Evolutionary conservation across 2,797 vertebrate genomes (phyloP).

Genomic region (Premnoplex brunnescens): DNA sequence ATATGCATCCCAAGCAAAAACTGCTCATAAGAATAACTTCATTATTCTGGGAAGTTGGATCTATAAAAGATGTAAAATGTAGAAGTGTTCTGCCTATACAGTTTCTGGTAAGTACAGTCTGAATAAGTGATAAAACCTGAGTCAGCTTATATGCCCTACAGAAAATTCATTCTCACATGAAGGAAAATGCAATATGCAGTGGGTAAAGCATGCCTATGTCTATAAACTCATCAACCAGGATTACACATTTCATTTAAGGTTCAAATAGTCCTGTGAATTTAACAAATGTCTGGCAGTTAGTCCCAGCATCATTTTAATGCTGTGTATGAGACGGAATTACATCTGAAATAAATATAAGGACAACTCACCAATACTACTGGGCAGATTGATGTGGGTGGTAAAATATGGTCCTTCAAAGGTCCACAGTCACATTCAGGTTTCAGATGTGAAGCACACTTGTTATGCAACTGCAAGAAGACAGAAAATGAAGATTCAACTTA

Average conservation of each 20-base stretch:
- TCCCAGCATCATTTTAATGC: neutral
- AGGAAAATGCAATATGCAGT: constrained; percentile 21
- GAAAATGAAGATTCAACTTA: neutral
- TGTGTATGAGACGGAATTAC: neutral
- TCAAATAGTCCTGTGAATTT: neutral
- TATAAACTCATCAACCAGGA: neutral
- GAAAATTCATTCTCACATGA: constrained; percentile 39
- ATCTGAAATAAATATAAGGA: neutral
- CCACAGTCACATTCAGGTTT: constrained; percentile 95
- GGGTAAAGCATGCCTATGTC: neutral
- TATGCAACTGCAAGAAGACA: constrained; percentile 83
- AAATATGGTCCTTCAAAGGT: constrained; percentile 91
- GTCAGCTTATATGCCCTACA: constrained; percentile 54
- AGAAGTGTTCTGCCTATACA: constrained; percentile 64
- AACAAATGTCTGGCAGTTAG: neutral
- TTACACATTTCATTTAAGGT: neutral
- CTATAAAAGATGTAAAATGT: constrained; percentile 77
- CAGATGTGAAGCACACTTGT: constrained; percentile 95
- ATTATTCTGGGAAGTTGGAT: constrained; percentile 80
- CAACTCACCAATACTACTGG: constrained; percentile 90
- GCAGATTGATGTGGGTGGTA: constrained; percentile 90
- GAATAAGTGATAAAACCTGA: constrained; percentile 70
- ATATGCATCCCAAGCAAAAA: constrained; percentile 74
- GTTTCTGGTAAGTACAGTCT: constrained; percentile 76
- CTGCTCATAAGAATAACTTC: constrained; percentile 74